phyloP scores from a whole-genome alignment of 2,113 vertebrate species.

The Gymnocephalus cernua region DNA sequence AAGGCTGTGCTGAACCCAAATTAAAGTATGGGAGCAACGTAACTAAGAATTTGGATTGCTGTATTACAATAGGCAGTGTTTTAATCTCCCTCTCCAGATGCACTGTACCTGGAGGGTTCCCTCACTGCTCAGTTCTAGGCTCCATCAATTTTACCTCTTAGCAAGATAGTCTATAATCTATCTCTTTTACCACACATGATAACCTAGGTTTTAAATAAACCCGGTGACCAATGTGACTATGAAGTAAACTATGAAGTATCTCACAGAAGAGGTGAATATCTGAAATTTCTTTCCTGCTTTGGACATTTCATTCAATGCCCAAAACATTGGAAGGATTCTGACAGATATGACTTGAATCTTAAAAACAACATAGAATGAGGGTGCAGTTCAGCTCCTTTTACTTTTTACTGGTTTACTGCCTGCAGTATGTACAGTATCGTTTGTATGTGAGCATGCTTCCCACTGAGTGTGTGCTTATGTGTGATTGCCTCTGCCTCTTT shows the following conservation, averaged over 20 bases:
- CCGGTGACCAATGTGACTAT: not conserved
- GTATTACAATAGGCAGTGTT: not conserved
- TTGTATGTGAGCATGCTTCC: not conserved
- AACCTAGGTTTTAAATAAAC: not conserved
- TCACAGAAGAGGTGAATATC: not conserved
- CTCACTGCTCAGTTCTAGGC: not conserved
- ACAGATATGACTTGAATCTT: conserved; percentile 26
- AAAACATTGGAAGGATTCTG: conserved; percentile 32
- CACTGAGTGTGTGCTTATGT: conserved; percentile 5
- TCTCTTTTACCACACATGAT: not conserved
- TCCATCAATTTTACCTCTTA: not conserved
- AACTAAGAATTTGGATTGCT: not conserved
- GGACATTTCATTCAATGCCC: conserved; percentile 1
- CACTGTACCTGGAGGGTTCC: not conserved
- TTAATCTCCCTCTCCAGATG: not conserved
- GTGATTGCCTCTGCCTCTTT: not conserved
- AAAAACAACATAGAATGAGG: not conserved
- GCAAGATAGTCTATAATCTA: not conserved
- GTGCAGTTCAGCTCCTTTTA: not conserved
- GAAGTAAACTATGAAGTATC: accelerated
- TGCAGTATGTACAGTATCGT: not conserved
- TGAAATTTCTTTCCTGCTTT: not conserved
- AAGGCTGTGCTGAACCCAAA: not conserved
- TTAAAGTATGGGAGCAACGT: not conserved
- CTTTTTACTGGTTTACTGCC: not conserved